Conservation (phyloP, 2,888 invertebrate genomes). For the Chrysodeixis includens region DNA sequence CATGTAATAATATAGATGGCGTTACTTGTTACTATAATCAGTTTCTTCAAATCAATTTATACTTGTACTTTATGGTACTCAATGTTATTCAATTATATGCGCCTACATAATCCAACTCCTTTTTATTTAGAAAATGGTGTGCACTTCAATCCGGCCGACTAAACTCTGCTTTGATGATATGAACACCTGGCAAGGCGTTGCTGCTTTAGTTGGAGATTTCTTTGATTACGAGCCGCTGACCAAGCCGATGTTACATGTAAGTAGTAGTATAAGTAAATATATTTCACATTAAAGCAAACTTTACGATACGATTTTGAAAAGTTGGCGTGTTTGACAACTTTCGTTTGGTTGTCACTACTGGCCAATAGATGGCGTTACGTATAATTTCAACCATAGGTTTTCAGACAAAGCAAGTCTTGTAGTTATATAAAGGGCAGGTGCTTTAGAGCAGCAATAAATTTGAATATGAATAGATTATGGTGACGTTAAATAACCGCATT, state of each 20-base stretch:
- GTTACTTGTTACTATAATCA: not conserved
- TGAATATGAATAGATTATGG: too few species aligned
- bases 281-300: not conserved
- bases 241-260: slow-evolving; percentile 91
- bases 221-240: slow-evolving; percentile 92
- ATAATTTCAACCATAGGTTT: not conserved
- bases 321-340: too few species aligned
- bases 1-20: slow-evolving; percentile 39
- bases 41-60: too few species aligned
- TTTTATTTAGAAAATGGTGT: slow-evolving; percentile 94
- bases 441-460: too few species aligned
- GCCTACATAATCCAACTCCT: too few species aligned
- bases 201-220: slow-evolving; percentile 93
- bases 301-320: not conserved
- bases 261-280: slow-evolving; percentile 70
- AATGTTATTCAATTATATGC: too few species aligned
- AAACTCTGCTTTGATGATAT: slow-evolving; percentile 92
- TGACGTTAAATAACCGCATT: too few species aligned
- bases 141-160: slow-evolving; percentile 94
- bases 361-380: slow-evolving; percentile 65
- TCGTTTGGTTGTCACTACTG: slow-evolving; percentile 19
- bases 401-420: not conserved
- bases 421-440: not conserved
- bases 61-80: too few species aligned
- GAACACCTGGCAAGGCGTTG: slow-evolving; percentile 92